A percentile compares a stretch with the other conserved stretches of the same genome.
Conservation (phyloP, 1,140 invertebrate species). For the Papilio xuthus region DNA sequence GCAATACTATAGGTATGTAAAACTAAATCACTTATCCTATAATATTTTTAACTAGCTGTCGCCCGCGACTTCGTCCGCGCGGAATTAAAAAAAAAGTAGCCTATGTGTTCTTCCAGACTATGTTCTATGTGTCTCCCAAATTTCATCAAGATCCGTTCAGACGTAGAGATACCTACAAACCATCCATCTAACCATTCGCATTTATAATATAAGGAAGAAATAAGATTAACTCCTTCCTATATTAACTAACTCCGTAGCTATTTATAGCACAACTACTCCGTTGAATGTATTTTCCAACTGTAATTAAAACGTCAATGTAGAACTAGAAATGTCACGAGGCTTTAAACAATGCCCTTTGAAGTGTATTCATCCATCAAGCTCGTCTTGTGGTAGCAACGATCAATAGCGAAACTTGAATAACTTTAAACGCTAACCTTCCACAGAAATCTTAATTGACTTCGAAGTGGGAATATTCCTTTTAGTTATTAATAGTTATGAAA, state of each 20-base stretch:
- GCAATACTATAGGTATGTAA: background rate
- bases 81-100: no score
- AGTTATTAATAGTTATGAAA: background rate
- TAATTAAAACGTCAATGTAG: background rate
- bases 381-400: background rate
- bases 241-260: background rate
- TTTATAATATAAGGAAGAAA: no score
- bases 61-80: no score
- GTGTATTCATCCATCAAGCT: slow-evolving; percentile 14
- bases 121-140: no score
- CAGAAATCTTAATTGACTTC: slow-evolving; percentile 10
- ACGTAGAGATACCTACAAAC: no score
- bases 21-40: background rate
- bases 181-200: no score
- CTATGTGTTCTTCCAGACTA: no score
- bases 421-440: background rate
- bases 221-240: no score
- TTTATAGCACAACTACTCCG: background rate
- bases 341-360: slow-evolving; percentile 11
- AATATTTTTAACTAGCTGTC: no score
- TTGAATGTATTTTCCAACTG: background rate
- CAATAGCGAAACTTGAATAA: background rate
- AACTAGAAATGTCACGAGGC: background rate
- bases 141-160: no score
- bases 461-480: background rate